Evolutionary conservation across 1,140 invertebrate genomes (phyloP).

Genomic region (Sinella curviseta): DNA sequence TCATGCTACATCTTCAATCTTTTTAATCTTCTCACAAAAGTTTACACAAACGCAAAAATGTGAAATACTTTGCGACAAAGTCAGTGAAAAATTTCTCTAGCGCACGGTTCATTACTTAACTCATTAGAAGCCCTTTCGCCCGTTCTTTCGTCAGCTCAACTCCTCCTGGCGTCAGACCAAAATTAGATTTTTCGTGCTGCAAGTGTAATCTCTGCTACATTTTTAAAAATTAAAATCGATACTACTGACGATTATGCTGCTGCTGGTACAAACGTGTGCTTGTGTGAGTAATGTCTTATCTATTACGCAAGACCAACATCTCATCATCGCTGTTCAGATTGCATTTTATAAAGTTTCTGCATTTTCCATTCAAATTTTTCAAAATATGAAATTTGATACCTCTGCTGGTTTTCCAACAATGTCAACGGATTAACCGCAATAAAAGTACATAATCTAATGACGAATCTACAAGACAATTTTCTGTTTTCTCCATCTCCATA

Average conservation of each 20-base stretch:
- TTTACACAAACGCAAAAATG: constrained; percentile 10
- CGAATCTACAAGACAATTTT: constrained; percentile 2
- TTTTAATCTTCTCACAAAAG: too few relatives aligned
- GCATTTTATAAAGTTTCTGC: too few relatives aligned
- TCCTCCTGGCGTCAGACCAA: constrained; percentile 20
- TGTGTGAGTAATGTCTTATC: too few relatives aligned
- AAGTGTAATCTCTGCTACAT: constrained; percentile 13
- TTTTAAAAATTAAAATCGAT: neutral
- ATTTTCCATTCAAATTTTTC: neutral
- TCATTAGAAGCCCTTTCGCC: constrained; percentile 44
- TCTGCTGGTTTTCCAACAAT: neutral
- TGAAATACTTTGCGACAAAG: neutral
- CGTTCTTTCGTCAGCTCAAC: constrained; percentile 31
- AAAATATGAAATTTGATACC: constrained; percentile 9
- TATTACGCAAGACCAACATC: neutral
- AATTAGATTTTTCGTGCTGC: neutral
- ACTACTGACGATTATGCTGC: neutral
- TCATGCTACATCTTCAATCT: too few relatives aligned
- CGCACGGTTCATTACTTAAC: constrained; percentile 44
- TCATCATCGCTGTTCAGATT: neutral
- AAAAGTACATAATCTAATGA: neutral
- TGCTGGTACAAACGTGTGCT: too few relatives aligned
- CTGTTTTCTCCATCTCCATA: too few relatives aligned
- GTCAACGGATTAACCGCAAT: neutral
- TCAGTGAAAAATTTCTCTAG: constrained; percentile 22